Conservation (phyloP, 2,113 vertebrate species). For the Uria lomvia region DNA sequence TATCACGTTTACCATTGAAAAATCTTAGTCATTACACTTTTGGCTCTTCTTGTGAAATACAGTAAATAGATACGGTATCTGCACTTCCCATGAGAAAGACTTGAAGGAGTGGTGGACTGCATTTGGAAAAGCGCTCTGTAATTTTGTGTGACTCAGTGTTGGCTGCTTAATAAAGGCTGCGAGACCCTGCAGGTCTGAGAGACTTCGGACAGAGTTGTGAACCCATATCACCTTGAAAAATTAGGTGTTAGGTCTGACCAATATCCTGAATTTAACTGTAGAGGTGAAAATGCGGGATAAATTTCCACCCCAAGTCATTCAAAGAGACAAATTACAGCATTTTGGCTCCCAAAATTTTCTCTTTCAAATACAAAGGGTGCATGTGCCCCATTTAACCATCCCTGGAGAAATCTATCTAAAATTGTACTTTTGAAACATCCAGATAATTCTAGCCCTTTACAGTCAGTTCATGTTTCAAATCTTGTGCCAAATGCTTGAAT, state of each 20-base stretch:
- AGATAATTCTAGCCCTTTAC: constrained; percentile 34
- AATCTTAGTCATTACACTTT: neutral
- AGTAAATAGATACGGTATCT: neutral
- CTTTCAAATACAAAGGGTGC: neutral
- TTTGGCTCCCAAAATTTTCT: neutral
- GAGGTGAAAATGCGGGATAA: neutral
- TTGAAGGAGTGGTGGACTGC: neutral
- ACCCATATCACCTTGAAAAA: neutral
- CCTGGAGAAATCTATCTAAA: neutral
- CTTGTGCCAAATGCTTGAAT: constrained; percentile 21
- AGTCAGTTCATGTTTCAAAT: constrained; percentile 45
- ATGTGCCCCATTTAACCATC: neutral
- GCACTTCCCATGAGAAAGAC: neutral
- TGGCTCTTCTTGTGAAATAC: neutral
- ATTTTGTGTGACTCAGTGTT: neutral
- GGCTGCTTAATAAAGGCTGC: neutral
- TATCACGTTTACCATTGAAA: neutral
- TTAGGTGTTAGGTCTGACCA: neutral
- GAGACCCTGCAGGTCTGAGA: neutral
- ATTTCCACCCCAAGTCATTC: neutral
- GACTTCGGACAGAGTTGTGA: neutral
- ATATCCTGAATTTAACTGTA: neutral
- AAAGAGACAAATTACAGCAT: neutral
- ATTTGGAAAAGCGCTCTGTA: neutral
- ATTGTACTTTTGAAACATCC: neutral